Percentiles rank a stretch among this genome's conserved stretches.
These are phyloP conservation scores for Chionoecetes opilio DNA, from an alignment of 1,140 invertebrate species.

Conservation along the genomic window DNA sequence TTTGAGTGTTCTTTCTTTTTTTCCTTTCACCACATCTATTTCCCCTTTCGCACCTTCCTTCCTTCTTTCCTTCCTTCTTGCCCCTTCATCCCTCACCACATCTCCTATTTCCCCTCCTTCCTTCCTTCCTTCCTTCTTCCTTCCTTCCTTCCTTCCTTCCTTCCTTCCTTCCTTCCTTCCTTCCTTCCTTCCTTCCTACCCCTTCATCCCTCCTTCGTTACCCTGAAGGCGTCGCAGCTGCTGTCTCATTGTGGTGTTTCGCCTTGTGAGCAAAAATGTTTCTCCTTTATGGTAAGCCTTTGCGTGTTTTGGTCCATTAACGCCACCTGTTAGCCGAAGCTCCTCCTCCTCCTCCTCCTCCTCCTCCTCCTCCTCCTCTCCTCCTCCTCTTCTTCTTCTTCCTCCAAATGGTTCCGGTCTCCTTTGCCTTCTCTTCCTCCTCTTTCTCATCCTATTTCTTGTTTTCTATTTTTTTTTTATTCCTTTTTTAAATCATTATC, in stretches of 20 bases:
- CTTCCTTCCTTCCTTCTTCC: slow-evolving; percentile 31
- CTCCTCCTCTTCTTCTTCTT: background rate
- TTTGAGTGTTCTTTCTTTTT: background rate
- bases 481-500: too few relatives aligned
- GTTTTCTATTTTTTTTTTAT: too few relatives aligned
- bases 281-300: too few relatives aligned
- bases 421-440: background rate
- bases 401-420: too few relatives aligned
- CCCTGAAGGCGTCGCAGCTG: background rate
- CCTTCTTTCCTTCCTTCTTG: background rate
- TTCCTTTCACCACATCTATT: too few relatives aligned
- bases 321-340: too few relatives aligned
- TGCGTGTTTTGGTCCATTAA: too few relatives aligned
- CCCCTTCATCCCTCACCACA: background rate
- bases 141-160: slow-evolving; percentile 4
- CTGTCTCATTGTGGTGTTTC: background rate
- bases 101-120: background rate
- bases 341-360: background rate
- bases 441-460: too few relatives aligned
- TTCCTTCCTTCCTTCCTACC: background rate
- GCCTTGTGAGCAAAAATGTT: too few relatives aligned
- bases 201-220: background rate
- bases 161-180: slow-evolving; percentile 29
- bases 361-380: background rate
- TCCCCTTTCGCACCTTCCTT: background rate